These are phyloP conservation scores for Pelusios castaneus DNA, from an alignment of 2,113 vertebrate genomes.

Conservation along the genomic window DNA sequence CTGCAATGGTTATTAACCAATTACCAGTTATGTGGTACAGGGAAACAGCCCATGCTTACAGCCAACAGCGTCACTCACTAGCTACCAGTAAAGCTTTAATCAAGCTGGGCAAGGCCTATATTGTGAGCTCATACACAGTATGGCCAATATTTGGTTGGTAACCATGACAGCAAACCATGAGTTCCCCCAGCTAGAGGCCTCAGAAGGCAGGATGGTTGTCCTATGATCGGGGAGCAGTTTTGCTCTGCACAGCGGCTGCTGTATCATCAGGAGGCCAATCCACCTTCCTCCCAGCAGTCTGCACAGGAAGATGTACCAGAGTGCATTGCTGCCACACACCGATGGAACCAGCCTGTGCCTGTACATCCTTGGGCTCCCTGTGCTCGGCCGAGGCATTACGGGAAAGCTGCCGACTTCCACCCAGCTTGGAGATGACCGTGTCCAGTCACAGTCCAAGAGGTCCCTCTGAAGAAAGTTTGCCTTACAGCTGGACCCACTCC, in stretches of 20 bases:
- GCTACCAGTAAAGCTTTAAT: neutral
- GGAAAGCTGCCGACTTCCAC: neutral
- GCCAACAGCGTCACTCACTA: neutral
- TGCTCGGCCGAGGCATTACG: neutral
- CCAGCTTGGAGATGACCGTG: neutral
- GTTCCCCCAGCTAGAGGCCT: fast-evolving
- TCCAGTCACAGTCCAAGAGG: neutral
- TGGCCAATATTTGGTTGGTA: neutral
- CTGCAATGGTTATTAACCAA: neutral
- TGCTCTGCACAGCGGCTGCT: fast-evolving
- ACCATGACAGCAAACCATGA: neutral
- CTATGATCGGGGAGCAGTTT: neutral
- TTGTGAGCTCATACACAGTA: neutral
- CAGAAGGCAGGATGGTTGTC: neutral
- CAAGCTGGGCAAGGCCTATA: neutral
- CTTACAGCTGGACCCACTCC: neutral
- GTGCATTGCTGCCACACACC: neutral
- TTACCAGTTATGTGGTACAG: neutral
- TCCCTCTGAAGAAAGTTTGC: fast-evolving
- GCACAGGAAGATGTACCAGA: fast-evolving
- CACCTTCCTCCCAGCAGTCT: neutral
- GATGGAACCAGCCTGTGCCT: neutral
- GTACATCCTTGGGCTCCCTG: neutral
- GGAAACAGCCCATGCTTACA: neutral
- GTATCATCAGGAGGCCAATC: fast-evolving